Evolutionary conservation across 2,797 vertebrate genomes (phyloP).

Genomic region (Sebastes elongatus): DNA sequence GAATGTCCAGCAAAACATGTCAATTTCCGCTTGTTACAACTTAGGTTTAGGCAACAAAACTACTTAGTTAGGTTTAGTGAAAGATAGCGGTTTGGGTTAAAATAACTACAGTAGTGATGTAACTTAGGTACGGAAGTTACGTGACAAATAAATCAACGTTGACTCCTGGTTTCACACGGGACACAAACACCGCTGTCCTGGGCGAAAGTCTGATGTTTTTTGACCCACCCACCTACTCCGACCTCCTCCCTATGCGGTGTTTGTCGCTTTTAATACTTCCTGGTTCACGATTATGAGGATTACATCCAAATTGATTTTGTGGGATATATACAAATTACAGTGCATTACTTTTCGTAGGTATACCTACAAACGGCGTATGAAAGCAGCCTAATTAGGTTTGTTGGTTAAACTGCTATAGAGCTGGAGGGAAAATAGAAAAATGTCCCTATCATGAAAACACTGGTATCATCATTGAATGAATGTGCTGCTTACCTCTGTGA

Average conservation of each 20-base stretch:
- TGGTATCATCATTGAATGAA: background rate
- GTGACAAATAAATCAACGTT: no score
- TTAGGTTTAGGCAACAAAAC: no score
- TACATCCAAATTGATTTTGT: background rate
- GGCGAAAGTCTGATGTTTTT: no score
- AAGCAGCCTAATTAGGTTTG: background rate
- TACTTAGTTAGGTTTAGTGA: background rate
- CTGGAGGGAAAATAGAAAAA: background rate
- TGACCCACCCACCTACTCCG: fast-evolving
- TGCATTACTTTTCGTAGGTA: no score
- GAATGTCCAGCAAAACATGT: background rate
- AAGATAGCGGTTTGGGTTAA: background rate
- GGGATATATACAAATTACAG: no score
- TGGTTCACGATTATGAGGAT: background rate
- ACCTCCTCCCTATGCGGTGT: background rate
- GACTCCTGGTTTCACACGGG: no score
- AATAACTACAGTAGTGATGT: background rate
- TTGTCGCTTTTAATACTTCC: background rate
- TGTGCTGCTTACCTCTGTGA: slow-evolving; percentile 90
- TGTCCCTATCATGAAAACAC: background rate
- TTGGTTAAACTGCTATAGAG: background rate
- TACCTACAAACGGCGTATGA: no score
- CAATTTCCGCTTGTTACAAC: background rate
- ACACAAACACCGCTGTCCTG: background rate
- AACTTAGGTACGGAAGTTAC: fast-evolving